phyloP scores from a whole-genome alignment of 2,113 vertebrate genomes.

The Chamaetylas fuelleborni region DNA sequence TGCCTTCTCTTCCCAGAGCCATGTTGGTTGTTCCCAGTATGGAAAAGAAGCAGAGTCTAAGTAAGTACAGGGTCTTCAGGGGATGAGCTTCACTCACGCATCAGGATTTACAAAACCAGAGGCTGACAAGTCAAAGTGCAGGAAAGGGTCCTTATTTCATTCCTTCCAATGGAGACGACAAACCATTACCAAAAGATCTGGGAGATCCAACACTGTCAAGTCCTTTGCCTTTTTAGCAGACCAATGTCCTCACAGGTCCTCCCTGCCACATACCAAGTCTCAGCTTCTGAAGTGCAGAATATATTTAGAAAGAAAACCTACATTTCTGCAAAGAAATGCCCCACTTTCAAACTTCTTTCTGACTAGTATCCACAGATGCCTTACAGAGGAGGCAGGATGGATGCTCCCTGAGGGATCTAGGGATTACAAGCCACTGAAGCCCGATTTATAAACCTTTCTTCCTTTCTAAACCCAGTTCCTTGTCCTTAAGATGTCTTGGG shows the following conservation, averaged over 20 bases:
- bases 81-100: conserved; percentile 36
- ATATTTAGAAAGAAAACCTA: conserved; percentile 15
- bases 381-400: conserved; percentile 44
- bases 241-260: conserved; percentile 26
- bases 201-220: conserved; percentile 17
- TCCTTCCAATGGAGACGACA: background rate
- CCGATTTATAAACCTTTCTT: background rate
- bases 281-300: conserved; percentile 46
- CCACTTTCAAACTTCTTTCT: conserved; percentile 38
- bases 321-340: conserved; percentile 48
- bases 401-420: background rate
- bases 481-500: background rate
- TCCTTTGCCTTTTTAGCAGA: background rate
- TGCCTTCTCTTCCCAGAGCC: conserved; percentile 55
- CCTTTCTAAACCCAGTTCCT: conserved; percentile 43
- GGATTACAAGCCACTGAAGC: conserved; percentile 26
- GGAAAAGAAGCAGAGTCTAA: conserved; percentile 65
- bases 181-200: conserved; percentile 6
- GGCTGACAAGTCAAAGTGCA: conserved; percentile 57
- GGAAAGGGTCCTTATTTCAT: background rate
- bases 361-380: background rate
- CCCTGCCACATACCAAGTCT: background rate
- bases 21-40: conserved; percentile 57
- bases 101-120: conserved; percentile 17
- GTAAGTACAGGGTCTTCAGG: conserved; percentile 66